phyloP scores from a whole-genome alignment of 2,113 vertebrate genomes.

The Hemiscyllium ocellatum region DNA sequence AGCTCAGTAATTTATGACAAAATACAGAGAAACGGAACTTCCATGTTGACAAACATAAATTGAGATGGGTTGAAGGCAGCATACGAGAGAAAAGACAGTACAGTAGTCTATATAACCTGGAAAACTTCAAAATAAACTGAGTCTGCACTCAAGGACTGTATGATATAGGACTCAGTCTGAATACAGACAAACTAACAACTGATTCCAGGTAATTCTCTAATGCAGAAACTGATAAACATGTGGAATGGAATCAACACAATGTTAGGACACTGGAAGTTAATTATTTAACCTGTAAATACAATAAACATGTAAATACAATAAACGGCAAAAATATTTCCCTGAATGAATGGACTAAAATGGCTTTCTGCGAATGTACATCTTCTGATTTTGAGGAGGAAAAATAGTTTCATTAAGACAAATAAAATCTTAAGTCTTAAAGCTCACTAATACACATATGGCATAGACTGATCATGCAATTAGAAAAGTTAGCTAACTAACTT shows the following conservation, averaged over 20 bases:
- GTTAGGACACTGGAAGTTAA: neutral
- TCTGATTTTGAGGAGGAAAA: neutral
- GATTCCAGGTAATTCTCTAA: neutral
- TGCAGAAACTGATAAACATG: neutral
- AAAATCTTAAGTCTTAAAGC: neutral
- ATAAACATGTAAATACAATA: neutral
- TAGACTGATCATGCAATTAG: neutral
- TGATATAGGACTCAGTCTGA: neutral
- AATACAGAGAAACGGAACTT: neutral
- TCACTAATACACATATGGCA: neutral
- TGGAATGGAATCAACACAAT: neutral
- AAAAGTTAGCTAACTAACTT: neutral
- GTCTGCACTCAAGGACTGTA: neutral
- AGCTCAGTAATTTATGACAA: neutral
- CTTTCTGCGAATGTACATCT: neutral
- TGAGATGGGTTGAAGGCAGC: neutral
- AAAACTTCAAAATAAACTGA: neutral
- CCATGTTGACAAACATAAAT: neutral
- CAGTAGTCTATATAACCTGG: neutral
- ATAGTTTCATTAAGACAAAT: neutral
- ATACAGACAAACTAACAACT: neutral
- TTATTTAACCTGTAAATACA: neutral
- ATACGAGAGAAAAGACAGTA: neutral
- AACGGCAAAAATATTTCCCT: neutral
- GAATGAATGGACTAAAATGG: neutral